Base-by-base conservation (phyloP, 2,113 vertebrate genomes). In the Burhinus bistriatus region DNA sequence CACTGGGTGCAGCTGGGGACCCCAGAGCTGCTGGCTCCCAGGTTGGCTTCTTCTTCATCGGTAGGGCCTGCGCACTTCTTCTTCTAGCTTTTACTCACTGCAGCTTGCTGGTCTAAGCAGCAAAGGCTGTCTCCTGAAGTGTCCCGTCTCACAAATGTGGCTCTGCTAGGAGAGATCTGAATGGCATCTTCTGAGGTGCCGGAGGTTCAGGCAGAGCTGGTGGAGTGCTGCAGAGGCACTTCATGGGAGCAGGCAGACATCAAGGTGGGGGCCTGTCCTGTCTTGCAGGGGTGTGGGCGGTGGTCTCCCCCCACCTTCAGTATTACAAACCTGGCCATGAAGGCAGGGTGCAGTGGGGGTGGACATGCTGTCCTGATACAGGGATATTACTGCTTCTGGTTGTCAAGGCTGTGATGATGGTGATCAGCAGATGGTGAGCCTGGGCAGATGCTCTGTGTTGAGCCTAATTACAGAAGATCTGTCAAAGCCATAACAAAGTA, bases 281-380 rank as follows among this genome's bases (percentile, higher is more conserved):
- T 51, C 61, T 34, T 9, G 26, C 44, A 2, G 34, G 49, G 12
- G 3, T 19, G 20, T 4, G 23, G 29, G 62, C 30, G 9, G 8
- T 57, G 9, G 9, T 58, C 26, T n/a, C 21, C 25, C 45, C 30
- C 6, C 36, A 7, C 18, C 42, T 45, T 34, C 25, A 8, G 15
- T 4, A 1, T 25, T 15, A 19, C 34, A 40, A 11, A n/a, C 17
- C 22, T 0, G 0, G 8, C 8, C 6, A 0, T 4, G 34, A 44
- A 65, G 25, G 55, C 76, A 82, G 32, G 54, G 61, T 7, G 42
- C 2, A 17, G 17, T 1, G 12, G 11, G 38, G 30, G 17, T 18
- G 54, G 25, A 3, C 2, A 1, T 13, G 68, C 54, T 62, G 49
- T 34, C 23, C 64, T 8, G 26, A 2, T 4, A 2, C n/a, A 23